Evolutionary conservation across 2,797 vertebrate genomes (phyloP), one percentile per base, ranked within the genome.

Genomic region (Paramormyrops hopkinsi): DNA sequence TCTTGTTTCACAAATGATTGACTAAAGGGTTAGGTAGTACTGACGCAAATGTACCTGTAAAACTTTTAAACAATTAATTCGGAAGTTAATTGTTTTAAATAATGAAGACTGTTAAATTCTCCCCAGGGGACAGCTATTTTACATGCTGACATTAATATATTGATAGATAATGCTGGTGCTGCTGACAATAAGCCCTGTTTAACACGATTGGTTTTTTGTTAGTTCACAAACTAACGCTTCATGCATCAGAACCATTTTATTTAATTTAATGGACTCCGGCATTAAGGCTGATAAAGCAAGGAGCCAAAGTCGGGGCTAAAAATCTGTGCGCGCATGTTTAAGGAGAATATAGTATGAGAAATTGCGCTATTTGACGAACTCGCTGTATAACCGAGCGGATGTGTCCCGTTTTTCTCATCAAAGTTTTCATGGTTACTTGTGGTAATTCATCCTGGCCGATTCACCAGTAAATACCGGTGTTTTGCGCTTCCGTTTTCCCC

Each of bases 1-100:
- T 79, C 37, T 79, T 79, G 73, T 79, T 79, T 79, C 73, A 79
- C 37, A 79, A 79, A 79, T 79, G 73, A 79, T 79, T 79, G 73
- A 44, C 73, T 79, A 19, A 79, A 79, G 73, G 73, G 73, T 79
- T 44, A 44, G 33, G 73, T 79, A 79, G 73, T 44, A 44, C 73
- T 79, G 73, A 44, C 73, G 37, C 19, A 79, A 79, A 79, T 9
- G 73, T 79, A 79, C 73, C 73, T 79, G 73, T 79, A 79, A 79
- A 79, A 79, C 37, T 79, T 79, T 44, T 44, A 41, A 79, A 44
- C 73, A 79, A 79, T 79, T 79, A 44, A 79, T 79, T 41, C 11
- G 37, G 73, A 79, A 79, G 37, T 79, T 79, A 79, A 79, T 79
- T 79, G 73, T 79, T 79, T 79, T 79, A 79, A 79, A 44, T 79